Base-by-base conservation (phyloP, 2,113 vertebrate genomes). In the Callipepla californica region DNA sequence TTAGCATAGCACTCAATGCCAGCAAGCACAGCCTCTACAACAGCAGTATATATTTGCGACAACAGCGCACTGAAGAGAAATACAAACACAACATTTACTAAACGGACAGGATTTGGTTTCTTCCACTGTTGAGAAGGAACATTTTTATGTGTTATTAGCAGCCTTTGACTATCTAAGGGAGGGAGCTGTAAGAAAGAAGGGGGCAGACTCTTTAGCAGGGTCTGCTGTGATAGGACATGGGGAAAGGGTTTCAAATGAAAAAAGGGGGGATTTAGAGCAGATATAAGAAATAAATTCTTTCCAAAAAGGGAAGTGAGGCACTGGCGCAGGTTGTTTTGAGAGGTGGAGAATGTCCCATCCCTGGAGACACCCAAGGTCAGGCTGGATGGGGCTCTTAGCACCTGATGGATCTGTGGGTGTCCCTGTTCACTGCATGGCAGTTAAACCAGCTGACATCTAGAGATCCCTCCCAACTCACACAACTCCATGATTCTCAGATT, bases 21-120 rank as follows among this genome's bases (percentile, higher is more conserved):
- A 86, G 98, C 98, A 91, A 99, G 97, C 85, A 99, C 99, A 80
- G 98, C 98, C 95, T 99, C 98, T 95, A 99, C 97, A 85, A 97
- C 98, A 96, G 99, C 98, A 87, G 98, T 97, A 97, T 99, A 99
- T 74, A 99, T 98, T 97, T 98, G 98, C 45, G 99, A 99, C 96
- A 99, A 96, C 77, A 99, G 96, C 93, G 97, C 98, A 96, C 97
- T 98, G 94, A 90, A 96, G 96, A 96, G 94, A 97, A 83, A 97
- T 89, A 94, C 91, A 96, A 96, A 96, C 94, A 96, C 76, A 96
- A 85, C 79, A 81, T 94, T 93, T 95, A 96, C 95, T 95, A 66
- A 40, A 91, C 85, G 92, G 72, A 65, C 4, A 90, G 89, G 73
- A 59, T 55, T 83, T 85, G 11, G 30, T 79, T 65, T 79, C 87